A percentile compares a stretch with the other conserved stretches of the same genome.
Conservation (phyloP, 1,140 invertebrate species). For the Drosophila sechellia region DNA sequence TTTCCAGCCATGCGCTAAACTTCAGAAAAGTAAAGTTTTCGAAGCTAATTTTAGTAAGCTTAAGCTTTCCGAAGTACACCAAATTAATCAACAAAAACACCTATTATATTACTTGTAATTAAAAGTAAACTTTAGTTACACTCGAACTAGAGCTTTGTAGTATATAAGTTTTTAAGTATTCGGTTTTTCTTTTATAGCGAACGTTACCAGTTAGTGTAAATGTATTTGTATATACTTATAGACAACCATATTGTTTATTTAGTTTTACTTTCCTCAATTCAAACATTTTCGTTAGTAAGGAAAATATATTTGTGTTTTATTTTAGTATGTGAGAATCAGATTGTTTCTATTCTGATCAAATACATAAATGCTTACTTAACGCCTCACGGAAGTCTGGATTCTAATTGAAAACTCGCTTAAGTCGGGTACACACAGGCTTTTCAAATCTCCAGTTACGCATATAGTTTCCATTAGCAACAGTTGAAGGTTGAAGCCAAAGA, state of each 20-base stretch:
- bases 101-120: neutral
- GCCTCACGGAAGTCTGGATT: neutral
- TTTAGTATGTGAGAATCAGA: neutral
- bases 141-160: neutral
- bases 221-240: slow-evolving; percentile 14
- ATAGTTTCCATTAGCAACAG: slow-evolving; percentile 9
- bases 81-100: neutral
- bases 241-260: slow-evolving; percentile 55
- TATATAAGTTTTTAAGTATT: slow-evolving; percentile 6
- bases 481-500: slow-evolving; percentile 30
- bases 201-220: slow-evolving; percentile 55
- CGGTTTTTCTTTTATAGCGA: slow-evolving; percentile 36
- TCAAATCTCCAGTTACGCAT: slow-evolving; percentile 25
- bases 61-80: neutral
- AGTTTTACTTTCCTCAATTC: slow-evolving; percentile 26
- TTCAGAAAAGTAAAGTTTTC: neutral
- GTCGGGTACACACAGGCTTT: slow-evolving; percentile 21
- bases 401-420: slow-evolving; percentile 25
- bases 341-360: neutral
- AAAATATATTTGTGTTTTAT: neutral
- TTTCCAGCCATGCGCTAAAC: slow-evolving; percentile 20
- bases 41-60: neutral
- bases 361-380: neutral
- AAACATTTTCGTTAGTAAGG: slow-evolving; percentile 1
- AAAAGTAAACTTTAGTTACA: neutral